Base-by-base conservation (phyloP, 2,797 vertebrate genomes). In the Lagocephalus sceleratus region DNA sequence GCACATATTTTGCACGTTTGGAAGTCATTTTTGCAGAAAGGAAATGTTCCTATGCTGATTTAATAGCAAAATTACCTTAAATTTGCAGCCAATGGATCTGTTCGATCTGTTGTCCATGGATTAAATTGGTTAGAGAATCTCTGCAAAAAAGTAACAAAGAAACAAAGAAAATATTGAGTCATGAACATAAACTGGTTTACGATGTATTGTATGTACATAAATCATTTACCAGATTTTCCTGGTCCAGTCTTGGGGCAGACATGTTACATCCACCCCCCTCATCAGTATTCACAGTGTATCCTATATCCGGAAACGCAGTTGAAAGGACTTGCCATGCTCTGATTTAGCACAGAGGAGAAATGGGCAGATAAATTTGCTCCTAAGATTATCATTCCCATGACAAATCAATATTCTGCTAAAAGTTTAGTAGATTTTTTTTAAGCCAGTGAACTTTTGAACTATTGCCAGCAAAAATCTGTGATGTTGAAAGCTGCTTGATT, bases 311-410 rank as follows among this genome's bases (percentile, higher is more conserved):
- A 76, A 80, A 75, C 55, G 51, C 63, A 59, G 68, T 76, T 75
- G 66, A 69, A 81, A 73, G 71, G 60, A 61, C 74, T 76, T 58
- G 52, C 54, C 54, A 72, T 14, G 51, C 70, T 79, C 39, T 67
- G 77, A 86, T 81, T 70, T 74, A 64, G 60, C 68, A 63, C 56
- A 62, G 63, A 74, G 58, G 60, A 42, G 66, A 69, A 79, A 71
- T 66, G 71, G 66, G 62, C 57, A 19, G 65, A 75, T 60, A 26
- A 69, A 85, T 81, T 85, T 73, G 53, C 66, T 70, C 67, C 67
- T 39, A 55, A 26, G 56, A 68, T 74, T 66, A 69, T 76, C 57
- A 51, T 58, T 73, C 60, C 74, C 74, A 71, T 73, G 74, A 69
- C 76, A 23, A 81, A 81, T 85, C 66, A 78, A 74, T 76, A 79